Base-by-base conservation (phyloP, 2,797 vertebrate species). In the Anas acuta region DNA sequence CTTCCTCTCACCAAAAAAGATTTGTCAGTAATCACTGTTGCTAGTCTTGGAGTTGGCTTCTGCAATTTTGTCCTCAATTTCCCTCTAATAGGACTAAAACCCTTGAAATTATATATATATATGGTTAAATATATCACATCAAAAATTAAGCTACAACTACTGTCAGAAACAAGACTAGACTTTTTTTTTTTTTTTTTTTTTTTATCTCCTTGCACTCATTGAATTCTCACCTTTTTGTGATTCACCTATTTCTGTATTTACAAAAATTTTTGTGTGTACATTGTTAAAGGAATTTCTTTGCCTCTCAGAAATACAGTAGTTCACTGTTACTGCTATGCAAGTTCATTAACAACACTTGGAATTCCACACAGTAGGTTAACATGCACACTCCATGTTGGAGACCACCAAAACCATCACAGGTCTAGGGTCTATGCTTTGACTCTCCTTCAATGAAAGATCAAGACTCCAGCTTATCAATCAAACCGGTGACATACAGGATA, bases 271-370 rank as follows among this genome's bases (percentile, higher is more conserved):
- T 37, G 6, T 6, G 3, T 45, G 35, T n/a, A 20, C 7, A 19
- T 22, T 81, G 6, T 13, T 23, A 75, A 79, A 83, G 26, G 20
- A 61, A 75, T 10, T 37, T 20, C 28, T 81, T 43, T 67, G 21
- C 19, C 39, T 70, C 19, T 71, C 33, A 61, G 32, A 73, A 84
- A 65, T 25, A 10, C 2, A 2, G 0, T 0, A 45, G 26, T n/a
- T 73, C 21, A 4, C 13, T 73, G 7, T 10, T 39, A 23, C 5
- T 20, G 2, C 32, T 82, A 25, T 32, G 8, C 4, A 14, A 33
- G 60, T 35, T 79, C 23, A 70, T n/a, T 22, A 39, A 25, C 19
- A 71, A 32, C 53, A 21, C 43, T 18, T 49, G 30, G 23, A 41
- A 41, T 72, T 82, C 43, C 64, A 72, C 28, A 51, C 4, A 5